Evolutionary conservation across 2,888 invertebrate species (phyloP).

Genomic region (Aricia artaxerxes): DNA sequence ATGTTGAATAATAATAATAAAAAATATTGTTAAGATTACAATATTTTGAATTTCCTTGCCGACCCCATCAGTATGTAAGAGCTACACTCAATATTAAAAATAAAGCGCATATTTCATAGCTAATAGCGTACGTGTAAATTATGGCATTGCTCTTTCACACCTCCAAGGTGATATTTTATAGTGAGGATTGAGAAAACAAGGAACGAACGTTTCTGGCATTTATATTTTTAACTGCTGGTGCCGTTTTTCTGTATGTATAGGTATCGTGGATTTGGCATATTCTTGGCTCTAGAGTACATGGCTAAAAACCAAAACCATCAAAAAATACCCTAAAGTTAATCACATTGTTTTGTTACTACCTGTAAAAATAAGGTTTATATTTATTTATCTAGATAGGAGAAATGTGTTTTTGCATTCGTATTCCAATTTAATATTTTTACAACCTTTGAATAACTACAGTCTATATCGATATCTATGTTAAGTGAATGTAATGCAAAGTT

Average conservation of each 20-base stretch:
- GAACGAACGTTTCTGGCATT: not conserved
- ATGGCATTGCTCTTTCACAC: slow-evolving; percentile 22
- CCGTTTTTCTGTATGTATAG: not conserved
- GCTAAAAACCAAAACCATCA: no score
- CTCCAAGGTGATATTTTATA: slow-evolving; percentile 6
- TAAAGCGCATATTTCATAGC: not conserved
- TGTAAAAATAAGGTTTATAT: no score
- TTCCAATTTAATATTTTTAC: no score
- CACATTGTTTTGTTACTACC: no score
- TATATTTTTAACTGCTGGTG: not conserved
- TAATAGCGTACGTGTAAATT: slow-evolving; percentile 26
- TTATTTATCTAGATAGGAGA: no score
- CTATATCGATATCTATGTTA: no score
- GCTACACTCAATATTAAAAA: not conserved
- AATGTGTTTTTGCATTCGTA: no score
- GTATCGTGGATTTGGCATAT: not conserved
- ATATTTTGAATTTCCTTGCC: not conserved
- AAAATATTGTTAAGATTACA: not conserved
- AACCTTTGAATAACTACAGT: no score
- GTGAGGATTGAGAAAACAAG: slow-evolving; percentile 8
- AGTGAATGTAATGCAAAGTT: no score
- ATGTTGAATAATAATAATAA: no score
- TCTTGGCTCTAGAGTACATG: not conserved
- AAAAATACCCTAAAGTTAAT: no score
- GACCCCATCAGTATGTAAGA: not conserved